Percentiles rank a stretch among this genome's conserved stretches.
These are phyloP conservation scores for Psittacula derbiana DNA, from an alignment of 2,797 vertebrate species.

Conservation along the genomic window DNA sequence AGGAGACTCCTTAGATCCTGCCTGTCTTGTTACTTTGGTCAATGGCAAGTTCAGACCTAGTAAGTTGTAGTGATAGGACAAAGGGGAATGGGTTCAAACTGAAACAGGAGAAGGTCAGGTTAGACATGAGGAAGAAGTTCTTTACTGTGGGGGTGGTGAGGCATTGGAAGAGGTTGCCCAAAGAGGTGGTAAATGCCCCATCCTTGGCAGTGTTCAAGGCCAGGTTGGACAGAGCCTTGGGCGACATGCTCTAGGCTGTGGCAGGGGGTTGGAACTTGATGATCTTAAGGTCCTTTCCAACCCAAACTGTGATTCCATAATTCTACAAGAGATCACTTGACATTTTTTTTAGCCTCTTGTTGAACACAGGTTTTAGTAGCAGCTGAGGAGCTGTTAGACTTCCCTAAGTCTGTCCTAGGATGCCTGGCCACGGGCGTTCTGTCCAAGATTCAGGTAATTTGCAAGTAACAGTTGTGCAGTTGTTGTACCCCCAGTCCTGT, in stretches of 20 bases:
- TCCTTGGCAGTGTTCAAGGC: not conserved
- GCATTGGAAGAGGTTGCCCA: not conserved
- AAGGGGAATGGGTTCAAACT: not conserved
- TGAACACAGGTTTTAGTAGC: not conserved
- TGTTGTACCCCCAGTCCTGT: not conserved
- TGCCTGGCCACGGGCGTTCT: accelerated
- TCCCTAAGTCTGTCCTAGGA: not conserved
- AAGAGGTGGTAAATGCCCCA: not conserved
- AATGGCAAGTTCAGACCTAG: not conserved
- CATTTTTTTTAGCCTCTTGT: not conserved
- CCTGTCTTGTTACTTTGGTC: not conserved
- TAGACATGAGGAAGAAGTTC: not conserved
- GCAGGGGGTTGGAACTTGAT: not conserved
- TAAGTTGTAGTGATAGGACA: not conserved
- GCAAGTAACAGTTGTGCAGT: not conserved
- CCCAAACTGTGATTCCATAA: not conserved
- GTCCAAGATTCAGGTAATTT: not conserved
- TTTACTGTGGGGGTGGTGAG: not conserved
- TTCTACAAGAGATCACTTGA: not conserved
- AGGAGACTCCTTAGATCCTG: not conserved
- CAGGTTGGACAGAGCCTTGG: not conserved
- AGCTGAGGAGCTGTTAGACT: not conserved
- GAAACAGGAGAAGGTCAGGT: not conserved
- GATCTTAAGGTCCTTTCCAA: not conserved
- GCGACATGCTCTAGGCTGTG: not conserved